These are phyloP conservation scores for Octodon degus DNA, from an alignment of 2,113 vertebrate genomes.

Conservation along the genomic window DNA sequence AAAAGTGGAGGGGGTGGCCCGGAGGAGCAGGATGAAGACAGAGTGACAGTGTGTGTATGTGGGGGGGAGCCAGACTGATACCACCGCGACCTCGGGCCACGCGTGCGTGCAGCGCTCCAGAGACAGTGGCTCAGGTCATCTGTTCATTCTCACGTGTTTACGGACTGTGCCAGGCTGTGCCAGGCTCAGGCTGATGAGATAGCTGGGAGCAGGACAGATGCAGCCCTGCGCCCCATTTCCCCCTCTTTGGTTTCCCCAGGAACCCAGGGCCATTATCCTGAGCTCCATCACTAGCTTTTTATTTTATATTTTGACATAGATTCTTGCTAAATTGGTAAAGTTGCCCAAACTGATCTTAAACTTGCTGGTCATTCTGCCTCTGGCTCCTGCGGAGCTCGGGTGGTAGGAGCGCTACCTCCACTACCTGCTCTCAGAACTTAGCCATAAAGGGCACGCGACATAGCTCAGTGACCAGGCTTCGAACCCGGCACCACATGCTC, in stretches of 20 bases:
- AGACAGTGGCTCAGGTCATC: background rate
- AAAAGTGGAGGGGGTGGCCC: background rate
- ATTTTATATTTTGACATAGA: background rate
- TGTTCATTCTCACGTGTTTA: background rate
- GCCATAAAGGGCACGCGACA: background rate
- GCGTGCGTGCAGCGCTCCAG: background rate
- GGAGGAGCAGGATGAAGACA: background rate
- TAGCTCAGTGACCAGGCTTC: no score
- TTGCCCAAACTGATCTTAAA: background rate
- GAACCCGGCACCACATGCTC: no score
- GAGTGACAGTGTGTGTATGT: background rate
- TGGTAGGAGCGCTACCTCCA: background rate
- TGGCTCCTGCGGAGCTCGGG: background rate
- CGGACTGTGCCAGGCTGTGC: background rate
- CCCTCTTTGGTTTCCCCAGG: background rate
- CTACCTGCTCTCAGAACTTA: background rate
- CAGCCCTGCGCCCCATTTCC: background rate
- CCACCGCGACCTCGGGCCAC: background rate
- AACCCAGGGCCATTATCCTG: background rate
- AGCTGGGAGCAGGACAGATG: background rate
- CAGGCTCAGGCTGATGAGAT: background rate
- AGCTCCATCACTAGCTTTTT: background rate
- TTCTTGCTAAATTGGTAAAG: background rate
- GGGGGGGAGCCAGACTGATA: background rate
- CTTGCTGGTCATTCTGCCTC: background rate